Evolutionary conservation across 2,888 invertebrate genomes (phyloP), one percentile per base, ranked within the genome.

Genomic region (Oconnorella tubifera): DNA sequence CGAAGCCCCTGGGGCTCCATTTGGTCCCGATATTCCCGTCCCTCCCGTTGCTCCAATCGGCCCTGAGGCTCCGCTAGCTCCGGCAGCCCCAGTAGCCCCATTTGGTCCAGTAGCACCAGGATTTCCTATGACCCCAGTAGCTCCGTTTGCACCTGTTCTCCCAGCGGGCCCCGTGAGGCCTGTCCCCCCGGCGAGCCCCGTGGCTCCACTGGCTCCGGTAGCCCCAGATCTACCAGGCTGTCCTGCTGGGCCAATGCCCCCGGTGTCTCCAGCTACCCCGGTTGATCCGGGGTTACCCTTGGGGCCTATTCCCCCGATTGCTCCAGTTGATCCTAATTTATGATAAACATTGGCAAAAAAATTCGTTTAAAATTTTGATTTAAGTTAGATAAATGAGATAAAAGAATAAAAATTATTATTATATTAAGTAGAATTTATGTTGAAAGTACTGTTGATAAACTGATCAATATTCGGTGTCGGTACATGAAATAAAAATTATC

Each of bases 1-100:
- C 1, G 28, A 19, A 23, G 32, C 40, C 27, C 59, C 59, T 14
- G 59, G 27, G 14, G 33, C 28, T 23, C 59, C 59, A n/a, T 28
- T 14, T 48, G 59, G 6, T 3, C 59, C 59, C 27, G 59, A 33
- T 6, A 23, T 25, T 33, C 59, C 59, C 6, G 59, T 49, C 49
- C 29, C 49, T 28, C 60, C 60, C 28, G n/a, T 4, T n/a, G 56
- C 1, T 31, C 56, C 62, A 50, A 49, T 48, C 23, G 59, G 31
- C 25, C 66, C 66, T 3, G 68, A 29, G 53, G 62, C 28, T 31
- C 66, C 68, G 31, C 61, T 40, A 27, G 48, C 31, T 31, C 63
- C 63, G 19, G 40, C 23, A 1, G 28, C 1, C 2, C 58, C 63
- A 0, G 59, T 40, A 27, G 0, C 58, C 3, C 58, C 63, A 48